Evolutionary conservation across 2,113 vertebrate genomes (phyloP).

Genomic region (Proteles cristata): DNA sequence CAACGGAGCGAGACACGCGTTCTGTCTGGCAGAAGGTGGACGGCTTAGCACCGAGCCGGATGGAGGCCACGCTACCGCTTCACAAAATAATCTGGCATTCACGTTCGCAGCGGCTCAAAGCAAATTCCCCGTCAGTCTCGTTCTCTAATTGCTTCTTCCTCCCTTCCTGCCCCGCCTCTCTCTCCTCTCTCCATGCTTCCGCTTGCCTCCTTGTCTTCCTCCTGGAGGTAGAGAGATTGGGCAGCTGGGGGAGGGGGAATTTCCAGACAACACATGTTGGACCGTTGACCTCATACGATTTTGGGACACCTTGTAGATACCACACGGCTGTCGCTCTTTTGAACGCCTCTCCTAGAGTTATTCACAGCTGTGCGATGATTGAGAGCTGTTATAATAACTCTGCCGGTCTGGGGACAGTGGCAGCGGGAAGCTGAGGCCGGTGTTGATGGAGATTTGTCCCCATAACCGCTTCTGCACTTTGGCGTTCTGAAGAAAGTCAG

Average conservation of each 20-base stretch:
- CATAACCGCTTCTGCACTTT: background rate
- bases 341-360: background rate
- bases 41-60: background rate
- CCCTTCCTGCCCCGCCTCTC: rapidly evolving
- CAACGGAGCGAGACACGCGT: background rate
- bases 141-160: background rate
- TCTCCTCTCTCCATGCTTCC: background rate
- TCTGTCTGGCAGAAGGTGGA: background rate
- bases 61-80: background rate
- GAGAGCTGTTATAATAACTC: background rate
- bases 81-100: background rate
- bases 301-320: background rate
- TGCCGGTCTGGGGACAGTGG: background rate
- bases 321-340: background rate
- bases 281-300: too few relatives aligned
- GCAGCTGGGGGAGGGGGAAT: background rate
- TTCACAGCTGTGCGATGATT: too few relatives aligned
- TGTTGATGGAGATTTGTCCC: background rate
- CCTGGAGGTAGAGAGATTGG: background rate
- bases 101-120: background rate
- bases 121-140: rapidly evolving
- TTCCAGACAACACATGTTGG: too few relatives aligned
- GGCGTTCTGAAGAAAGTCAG: background rate
- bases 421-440: background rate
- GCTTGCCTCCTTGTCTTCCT: background rate